phyloP scores from a whole-genome alignment of 2,888 invertebrate species.

The Pristionchus mayeri region DNA sequence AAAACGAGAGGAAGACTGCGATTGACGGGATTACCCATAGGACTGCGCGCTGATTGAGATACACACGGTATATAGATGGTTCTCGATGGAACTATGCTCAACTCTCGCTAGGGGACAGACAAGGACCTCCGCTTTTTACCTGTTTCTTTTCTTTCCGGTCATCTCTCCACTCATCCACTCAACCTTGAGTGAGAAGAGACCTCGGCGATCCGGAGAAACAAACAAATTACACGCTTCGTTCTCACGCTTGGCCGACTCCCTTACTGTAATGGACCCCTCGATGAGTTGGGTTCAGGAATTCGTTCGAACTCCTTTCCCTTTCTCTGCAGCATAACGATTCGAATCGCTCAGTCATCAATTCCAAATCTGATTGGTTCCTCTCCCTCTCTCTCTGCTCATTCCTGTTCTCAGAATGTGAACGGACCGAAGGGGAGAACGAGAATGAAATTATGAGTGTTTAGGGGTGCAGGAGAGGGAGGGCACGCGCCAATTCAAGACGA shows the following conservation, averaged over 20 bases:
- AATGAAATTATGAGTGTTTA: conserved; percentile 32
- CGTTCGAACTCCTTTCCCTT: not conserved
- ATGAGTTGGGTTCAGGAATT: conserved; percentile 12
- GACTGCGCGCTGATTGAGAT: too few species aligned
- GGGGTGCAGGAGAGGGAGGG: too few species aligned
- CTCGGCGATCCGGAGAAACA: not conserved
- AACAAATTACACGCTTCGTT: not conserved
- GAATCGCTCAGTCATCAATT: conserved; percentile 35
- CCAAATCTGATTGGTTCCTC: conserved; percentile 40
- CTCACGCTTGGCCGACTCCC: not conserved
- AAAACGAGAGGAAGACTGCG: too few species aligned
- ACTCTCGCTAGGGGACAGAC: too few species aligned
- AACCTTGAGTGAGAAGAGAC: not conserved
- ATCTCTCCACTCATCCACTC: not conserved
- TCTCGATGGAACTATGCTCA: too few species aligned
- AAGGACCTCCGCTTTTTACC: too few species aligned
- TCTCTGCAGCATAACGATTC: conserved; percentile 2
- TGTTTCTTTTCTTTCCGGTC: conserved; percentile 1
- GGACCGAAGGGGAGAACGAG: not conserved
- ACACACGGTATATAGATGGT: too few species aligned
- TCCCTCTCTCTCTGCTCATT: not conserved
- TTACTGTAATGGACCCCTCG: not conserved
- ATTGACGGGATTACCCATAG: too few species aligned
- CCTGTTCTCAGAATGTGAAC: conserved; percentile 42
- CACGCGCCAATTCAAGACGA: not conserved